Conservation (phyloP, 2,113 vertebrate genomes). For the Melierax canorus region DNA sequence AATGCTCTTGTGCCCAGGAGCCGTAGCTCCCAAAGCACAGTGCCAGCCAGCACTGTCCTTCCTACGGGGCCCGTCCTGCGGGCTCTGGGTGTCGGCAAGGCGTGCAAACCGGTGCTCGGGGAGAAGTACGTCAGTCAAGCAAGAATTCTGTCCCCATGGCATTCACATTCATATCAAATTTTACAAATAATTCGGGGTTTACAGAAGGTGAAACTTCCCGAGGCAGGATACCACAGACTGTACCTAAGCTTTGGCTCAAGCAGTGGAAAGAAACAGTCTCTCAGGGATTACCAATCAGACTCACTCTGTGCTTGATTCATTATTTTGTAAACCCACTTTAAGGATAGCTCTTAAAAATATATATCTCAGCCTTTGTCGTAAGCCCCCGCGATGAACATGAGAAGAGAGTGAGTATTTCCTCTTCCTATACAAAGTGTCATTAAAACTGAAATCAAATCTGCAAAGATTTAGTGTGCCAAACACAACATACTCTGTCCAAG, state of each 20-base stretch:
- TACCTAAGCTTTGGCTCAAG: not conserved
- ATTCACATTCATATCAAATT: not conserved
- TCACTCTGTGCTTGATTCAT: not conserved
- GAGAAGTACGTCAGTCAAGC: not conserved
- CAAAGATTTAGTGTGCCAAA: not conserved
- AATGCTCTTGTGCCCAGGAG: not conserved
- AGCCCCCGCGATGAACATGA: not conserved
- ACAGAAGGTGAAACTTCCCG: not conserved
- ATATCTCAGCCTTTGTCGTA: not conserved
- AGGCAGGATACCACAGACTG: not conserved
- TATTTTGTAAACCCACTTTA: not conserved
- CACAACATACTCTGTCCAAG: not conserved
- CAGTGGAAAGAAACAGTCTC: not conserved
- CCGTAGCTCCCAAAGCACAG: rapidly evolving
- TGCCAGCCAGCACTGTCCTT: not conserved
- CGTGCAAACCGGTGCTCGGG: not conserved
- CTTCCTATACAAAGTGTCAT: not conserved
- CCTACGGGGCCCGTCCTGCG: rapidly evolving
- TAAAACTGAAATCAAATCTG: not conserved
- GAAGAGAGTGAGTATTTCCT: not conserved
- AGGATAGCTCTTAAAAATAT: not conserved
- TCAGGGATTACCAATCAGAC: not conserved
- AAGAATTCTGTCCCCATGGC: not conserved
- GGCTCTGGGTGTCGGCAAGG: not conserved
- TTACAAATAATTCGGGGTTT: not conserved